Evolutionary conservation across 2,113 vertebrate genomes (phyloP).

Genomic region (Chamaetylas fuelleborni): DNA sequence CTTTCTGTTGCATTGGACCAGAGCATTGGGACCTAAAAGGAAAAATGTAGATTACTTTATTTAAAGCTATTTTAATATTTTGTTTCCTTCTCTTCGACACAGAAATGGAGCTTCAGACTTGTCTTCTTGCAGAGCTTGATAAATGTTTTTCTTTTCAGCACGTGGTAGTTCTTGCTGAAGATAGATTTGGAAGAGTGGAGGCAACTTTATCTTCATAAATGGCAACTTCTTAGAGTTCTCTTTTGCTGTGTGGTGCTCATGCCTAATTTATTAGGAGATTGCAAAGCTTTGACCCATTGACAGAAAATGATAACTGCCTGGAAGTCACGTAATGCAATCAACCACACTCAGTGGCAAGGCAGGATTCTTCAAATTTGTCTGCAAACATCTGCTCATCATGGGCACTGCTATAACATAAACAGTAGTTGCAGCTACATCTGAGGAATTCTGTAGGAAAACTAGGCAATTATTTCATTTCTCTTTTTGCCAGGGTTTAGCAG

Average conservation of each 20-base stretch:
- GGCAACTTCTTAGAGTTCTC: not conserved
- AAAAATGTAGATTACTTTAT: not conserved
- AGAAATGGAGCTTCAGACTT: not conserved
- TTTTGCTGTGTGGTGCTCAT: not conserved
- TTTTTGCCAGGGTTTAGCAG: not conserved
- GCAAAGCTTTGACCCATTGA: not conserved
- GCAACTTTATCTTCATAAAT: not conserved
- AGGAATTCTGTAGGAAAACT: not conserved
- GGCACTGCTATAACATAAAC: not conserved
- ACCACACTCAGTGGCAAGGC: not conserved
- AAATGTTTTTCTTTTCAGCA: not conserved
- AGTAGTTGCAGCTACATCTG: not conserved
- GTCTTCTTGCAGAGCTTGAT: not conserved
- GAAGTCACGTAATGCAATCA: not conserved
- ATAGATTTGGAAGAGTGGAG: not conserved
- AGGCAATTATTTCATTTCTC: not conserved
- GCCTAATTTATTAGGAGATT: not conserved
- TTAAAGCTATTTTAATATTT: not conserved
- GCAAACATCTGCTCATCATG: not conserved
- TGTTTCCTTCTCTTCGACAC: not conserved
- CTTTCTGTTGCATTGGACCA: not conserved
- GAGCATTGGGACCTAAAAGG: not conserved
- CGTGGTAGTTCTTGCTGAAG: not conserved
- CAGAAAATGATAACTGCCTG: not conserved
- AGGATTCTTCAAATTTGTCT: not conserved